phyloP scores from a whole-genome alignment of 2,888 invertebrate genomes.

The Eumerus sabulonum region DNA sequence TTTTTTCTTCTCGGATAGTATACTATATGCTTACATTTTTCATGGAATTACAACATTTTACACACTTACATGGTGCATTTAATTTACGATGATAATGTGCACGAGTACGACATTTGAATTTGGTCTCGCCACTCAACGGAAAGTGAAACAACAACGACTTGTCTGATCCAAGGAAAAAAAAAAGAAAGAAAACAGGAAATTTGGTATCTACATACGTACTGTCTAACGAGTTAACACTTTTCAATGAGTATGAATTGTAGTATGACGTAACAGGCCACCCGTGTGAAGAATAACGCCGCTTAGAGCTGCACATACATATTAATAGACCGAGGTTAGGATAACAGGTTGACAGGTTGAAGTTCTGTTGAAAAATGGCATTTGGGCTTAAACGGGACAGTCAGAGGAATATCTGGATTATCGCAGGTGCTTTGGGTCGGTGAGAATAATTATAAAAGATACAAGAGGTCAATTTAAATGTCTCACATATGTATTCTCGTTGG shows the following conservation, averaged over 20 bases:
- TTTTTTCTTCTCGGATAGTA: conserved; percentile 1
- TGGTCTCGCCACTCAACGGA: conserved; percentile 29
- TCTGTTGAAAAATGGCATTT: no score
- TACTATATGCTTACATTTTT: conserved; percentile 35
- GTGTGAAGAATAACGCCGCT: neutral
- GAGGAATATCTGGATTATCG: no score
- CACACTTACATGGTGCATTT: conserved; percentile 50
- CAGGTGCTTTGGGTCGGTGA: no score
- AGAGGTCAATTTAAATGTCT: neutral
- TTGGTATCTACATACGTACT: conserved; percentile 5
- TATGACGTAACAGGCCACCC: conserved; percentile 53
- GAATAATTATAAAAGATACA: no score
- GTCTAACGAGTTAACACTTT: conserved; percentile 37
- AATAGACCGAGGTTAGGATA: no score
- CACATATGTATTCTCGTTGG: no score
- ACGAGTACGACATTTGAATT: conserved; percentile 57
- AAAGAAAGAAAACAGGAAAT: neutral
- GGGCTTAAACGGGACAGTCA: no score
- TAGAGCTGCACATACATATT: no score
- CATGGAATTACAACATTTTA: conserved; percentile 52
- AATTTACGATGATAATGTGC: conserved; percentile 64
- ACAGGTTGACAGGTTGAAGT: no score
- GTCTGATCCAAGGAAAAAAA: no score
- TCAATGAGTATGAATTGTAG: conserved; percentile 1
- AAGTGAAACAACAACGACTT: conserved; percentile 42